Percentiles rank a stretch among this genome's conserved stretches.
Conservation (phyloP, 2,797 vertebrate species). For the Tangara arthus region DNA sequence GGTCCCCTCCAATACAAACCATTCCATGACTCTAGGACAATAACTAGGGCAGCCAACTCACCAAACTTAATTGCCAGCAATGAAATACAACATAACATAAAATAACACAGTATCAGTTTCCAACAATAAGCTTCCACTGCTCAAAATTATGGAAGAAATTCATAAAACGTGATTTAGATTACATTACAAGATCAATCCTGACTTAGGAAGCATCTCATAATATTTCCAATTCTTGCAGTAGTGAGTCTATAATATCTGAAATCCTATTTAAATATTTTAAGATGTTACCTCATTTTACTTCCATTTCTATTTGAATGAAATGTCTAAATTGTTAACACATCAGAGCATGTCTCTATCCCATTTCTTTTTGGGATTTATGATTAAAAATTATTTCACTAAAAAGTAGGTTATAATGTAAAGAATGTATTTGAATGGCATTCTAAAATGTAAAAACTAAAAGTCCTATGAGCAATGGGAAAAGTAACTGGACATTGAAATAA, state of each 20-base stretch:
- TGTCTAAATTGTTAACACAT: background rate
- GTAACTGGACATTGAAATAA: background rate
- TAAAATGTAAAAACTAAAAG: background rate
- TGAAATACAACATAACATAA: background rate
- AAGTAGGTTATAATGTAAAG: background rate
- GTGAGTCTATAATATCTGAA: background rate
- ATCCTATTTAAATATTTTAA: background rate
- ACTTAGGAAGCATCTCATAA: background rate
- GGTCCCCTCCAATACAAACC: background rate
- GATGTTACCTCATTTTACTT: background rate
- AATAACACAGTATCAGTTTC: background rate
- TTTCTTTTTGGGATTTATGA: background rate
- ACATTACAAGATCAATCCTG: background rate
- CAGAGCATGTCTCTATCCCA: background rate
- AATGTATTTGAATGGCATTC: background rate
- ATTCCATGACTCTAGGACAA: fast-evolving
- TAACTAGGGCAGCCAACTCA: background rate
- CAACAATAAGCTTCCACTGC: background rate
- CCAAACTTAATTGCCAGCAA: background rate
- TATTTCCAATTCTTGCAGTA: background rate
- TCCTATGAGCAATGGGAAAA: background rate
- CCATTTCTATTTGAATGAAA: background rate
- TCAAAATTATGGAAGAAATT: background rate
- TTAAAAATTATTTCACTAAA: background rate
- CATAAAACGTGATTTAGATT: background rate